A percentile compares a stretch with the other conserved stretches of the same genome.
Conservation (phyloP, 2,888 invertebrate species). For the Deilephila elpenor region DNA sequence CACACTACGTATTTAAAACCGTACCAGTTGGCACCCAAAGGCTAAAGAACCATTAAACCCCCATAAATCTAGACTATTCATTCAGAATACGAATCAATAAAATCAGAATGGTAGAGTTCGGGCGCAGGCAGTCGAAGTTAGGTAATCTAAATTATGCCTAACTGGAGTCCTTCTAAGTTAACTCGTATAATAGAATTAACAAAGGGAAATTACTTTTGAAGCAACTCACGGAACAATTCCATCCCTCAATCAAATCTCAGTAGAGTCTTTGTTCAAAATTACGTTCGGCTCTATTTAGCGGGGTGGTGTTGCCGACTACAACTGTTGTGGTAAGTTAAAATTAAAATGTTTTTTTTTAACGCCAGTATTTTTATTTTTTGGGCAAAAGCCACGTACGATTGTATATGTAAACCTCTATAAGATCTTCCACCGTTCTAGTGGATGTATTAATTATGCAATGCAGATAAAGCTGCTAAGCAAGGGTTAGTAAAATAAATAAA, state of each 20-base stretch:
- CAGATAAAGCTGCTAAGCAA: no score
- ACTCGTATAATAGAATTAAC: constrained; percentile 22
- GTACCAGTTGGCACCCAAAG: no score
- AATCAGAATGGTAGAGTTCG: neutral
- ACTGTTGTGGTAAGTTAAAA: no score
- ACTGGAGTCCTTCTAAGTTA: constrained; percentile 6
- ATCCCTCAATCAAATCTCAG: constrained; percentile 27
- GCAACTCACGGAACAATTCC: constrained; percentile 23
- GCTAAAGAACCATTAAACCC: neutral
- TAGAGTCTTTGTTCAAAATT: constrained; percentile 1
- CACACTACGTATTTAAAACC: no score
- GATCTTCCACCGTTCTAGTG: no score
- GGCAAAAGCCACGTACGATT: no score
- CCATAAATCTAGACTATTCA: neutral
- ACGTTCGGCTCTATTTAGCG: constrained; percentile 20
- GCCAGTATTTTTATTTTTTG: no score
- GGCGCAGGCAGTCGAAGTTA: neutral
- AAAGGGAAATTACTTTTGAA: constrained; percentile 13
- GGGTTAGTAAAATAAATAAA: no score
- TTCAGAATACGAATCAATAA: neutral
- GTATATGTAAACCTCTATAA: no score
- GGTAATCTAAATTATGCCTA: constrained; percentile 14
- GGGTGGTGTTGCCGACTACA: neutral
- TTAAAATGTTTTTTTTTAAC: no score
- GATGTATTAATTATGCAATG: no score